Percentiles rank a stretch among this genome's conserved stretches.
Conservation (phyloP, 2,888 invertebrate genomes). For the Colletes collaris region DNA sequence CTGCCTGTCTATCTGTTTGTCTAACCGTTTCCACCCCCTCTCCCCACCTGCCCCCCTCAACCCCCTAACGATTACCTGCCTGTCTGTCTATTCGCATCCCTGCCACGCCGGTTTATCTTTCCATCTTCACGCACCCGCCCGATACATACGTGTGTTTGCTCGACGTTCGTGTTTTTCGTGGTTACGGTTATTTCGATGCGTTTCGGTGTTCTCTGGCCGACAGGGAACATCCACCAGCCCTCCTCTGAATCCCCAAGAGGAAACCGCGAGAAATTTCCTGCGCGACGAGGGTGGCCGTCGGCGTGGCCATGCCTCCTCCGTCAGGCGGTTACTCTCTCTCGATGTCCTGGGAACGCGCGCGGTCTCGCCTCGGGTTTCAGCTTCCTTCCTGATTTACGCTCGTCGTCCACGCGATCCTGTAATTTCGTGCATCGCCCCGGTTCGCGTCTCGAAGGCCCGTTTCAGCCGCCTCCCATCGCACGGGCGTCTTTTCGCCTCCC, state of each 20-base stretch:
- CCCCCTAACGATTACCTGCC: conserved; percentile 12
- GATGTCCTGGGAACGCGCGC: neutral
- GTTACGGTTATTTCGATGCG: no score
- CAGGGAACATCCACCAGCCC: no score
- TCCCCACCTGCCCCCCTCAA: no score
- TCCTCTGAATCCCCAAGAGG: no score
- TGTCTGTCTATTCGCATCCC: conserved; percentile 13
- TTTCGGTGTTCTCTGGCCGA: no score
- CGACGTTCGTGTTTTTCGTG: no score
- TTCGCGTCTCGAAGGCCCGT: conserved; percentile 29
- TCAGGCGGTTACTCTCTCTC: no score
- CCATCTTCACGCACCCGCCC: conserved; percentile 8
- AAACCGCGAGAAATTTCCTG: no score
- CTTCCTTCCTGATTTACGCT: conserved; percentile 43
- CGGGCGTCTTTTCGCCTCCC: conserved; percentile 2
- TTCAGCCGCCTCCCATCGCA: conserved; percentile 35
- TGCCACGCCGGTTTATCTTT: conserved; percentile 10
- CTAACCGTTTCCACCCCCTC: neutral
- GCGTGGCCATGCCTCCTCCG: no score
- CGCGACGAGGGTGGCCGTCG: no score
- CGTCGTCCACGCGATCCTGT: conserved; percentile 49
- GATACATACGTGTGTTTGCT: no score
- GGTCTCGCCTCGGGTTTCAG: neutral
- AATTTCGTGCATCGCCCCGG: conserved; percentile 46
- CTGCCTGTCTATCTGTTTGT: neutral